These are phyloP conservation scores for Porphyrio hochstetteri DNA, from an alignment of 2,113 vertebrate species.

Conservation along the genomic window DNA sequence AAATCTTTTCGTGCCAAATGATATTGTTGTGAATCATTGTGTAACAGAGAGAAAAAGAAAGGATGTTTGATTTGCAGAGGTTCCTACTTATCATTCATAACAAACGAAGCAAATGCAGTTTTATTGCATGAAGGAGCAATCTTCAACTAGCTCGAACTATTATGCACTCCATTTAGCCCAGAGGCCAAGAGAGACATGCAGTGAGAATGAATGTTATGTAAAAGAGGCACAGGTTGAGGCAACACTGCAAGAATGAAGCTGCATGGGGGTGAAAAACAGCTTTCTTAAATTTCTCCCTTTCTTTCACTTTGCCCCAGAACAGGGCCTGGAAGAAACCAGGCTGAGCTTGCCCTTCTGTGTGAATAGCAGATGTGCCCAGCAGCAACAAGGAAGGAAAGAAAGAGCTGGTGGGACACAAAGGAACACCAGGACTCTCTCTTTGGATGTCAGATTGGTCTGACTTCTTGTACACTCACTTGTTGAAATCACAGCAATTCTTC, in stretches of 20 bases:
- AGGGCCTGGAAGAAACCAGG: background rate
- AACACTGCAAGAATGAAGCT: background rate
- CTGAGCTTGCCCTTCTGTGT: background rate
- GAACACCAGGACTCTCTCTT: background rate
- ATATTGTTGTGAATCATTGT: background rate
- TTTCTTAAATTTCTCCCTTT: background rate
- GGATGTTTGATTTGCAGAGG: background rate
- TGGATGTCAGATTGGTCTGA: background rate
- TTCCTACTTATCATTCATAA: background rate
- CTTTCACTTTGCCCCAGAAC: background rate
- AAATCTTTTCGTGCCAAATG: background rate
- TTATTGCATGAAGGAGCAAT: background rate
- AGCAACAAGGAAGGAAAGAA: background rate
- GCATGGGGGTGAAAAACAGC: background rate
- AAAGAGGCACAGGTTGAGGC: background rate
- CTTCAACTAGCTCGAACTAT: background rate
- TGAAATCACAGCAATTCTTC: background rate
- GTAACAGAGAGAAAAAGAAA: background rate
- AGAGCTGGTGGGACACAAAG: background rate
- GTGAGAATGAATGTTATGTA: background rate
- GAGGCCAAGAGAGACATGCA: background rate
- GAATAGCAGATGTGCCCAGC: background rate
- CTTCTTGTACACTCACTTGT: background rate
- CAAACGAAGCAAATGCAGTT: background rate
- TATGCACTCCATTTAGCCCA: background rate